Evolutionary conservation across 2,888 invertebrate genomes (phyloP), one percentile per base, ranked within the genome.

Genomic region (Cosmopolites sordidus): DNA sequence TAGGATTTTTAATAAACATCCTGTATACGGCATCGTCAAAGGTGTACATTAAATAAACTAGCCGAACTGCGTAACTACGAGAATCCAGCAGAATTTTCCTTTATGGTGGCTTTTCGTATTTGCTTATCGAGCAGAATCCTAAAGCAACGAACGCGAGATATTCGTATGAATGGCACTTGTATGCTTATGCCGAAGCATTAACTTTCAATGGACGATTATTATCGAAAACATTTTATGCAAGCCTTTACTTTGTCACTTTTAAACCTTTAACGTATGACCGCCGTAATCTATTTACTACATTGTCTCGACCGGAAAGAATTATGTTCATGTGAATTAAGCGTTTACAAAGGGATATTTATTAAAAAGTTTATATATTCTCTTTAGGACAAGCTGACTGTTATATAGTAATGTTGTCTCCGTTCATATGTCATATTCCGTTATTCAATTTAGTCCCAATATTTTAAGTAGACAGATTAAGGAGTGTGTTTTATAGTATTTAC

Each of bases 181-280:
- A 51, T 51, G 45, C 44, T 51, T 51, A 49, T 49, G 43, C 43
- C 38, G 49, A 27, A 27, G 43, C 49, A 49, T 49, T 43, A 49
- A 16, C 43, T 17, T 37, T 49, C 38, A 51, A 39, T 51, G 51
- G 39, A 15, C 29, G 49, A 49, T 43, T 49, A 43, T 49, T 29
- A 29, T 43, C 16, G 17, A 16, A n/a, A 42, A 41, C 30, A 30
- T 17, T 48, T 48, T 48, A 41, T 29, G 48, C 14, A 42, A 17
- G 42, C 29, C 16, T 41, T 48, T 16, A 29, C 41, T 48, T 48
- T 48, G 48, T 48, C 49, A 30, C 49, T 43, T 49, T 49, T 43
- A 48, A 14, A 22, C 22, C 3, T 22, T 22, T 22, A 22, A 22
- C 22, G 22, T 22, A 22, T 8, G 22, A 22, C 22, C 22, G 22